A percentile compares a stretch with the other conserved stretches of the same genome.
Evolutionary conservation across 2,797 vertebrate genomes (phyloP).

Genomic region (Numenius phaeopus): DNA sequence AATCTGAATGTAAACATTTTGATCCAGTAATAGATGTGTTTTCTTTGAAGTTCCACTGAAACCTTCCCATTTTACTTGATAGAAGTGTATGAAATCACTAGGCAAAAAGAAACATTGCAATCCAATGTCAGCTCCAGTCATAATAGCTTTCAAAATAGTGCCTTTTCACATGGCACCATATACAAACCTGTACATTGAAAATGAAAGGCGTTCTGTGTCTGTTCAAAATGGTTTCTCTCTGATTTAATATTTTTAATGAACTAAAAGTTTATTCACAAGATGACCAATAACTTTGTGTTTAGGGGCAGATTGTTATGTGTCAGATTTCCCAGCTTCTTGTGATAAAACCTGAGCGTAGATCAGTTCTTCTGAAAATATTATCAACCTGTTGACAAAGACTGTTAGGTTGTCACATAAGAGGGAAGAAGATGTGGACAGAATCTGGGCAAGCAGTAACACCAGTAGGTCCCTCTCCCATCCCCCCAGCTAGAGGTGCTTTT

Average conservation of each 20-base stretch:
- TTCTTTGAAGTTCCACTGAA: background rate
- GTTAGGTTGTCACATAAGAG: too few species aligned
- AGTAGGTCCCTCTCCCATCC: accelerated
- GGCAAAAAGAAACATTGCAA: background rate
- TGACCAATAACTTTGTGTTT: background rate
- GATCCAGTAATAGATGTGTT: background rate
- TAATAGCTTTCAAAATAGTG: background rate
- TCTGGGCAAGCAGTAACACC: background rate
- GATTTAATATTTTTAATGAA: background rate
- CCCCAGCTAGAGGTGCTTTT: background rate
- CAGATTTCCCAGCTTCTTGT: background rate
- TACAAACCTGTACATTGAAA: background rate
- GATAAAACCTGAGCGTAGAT: background rate
- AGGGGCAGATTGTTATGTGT: background rate
- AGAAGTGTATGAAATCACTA: background rate
- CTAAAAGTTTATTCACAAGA: background rate
- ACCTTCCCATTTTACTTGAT: background rate
- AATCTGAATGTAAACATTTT: background rate
- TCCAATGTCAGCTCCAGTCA: background rate
- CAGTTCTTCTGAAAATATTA: background rate
- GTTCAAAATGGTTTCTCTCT: background rate
- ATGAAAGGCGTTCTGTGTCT: background rate
- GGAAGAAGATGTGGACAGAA: background rate
- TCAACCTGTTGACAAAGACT: background rate
- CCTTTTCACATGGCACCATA: background rate